phyloP scores from a whole-genome alignment of 2,888 invertebrate genomes.

The Pecten maximus region DNA sequence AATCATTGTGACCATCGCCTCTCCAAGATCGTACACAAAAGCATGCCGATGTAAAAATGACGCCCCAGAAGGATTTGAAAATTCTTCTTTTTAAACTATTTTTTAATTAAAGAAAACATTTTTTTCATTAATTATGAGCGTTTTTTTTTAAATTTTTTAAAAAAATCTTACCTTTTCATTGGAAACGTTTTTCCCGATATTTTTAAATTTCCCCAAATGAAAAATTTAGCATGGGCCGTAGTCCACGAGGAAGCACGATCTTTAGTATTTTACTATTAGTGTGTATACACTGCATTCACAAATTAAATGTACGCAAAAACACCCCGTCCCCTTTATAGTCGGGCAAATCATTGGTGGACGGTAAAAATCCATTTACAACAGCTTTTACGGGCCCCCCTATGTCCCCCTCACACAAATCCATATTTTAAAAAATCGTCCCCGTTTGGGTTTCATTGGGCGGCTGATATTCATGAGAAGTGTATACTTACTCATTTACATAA shows the following conservation, averaged over 20 bases:
- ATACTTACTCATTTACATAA: background rate
- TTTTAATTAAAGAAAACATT: too few species aligned
- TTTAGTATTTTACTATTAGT: background rate
- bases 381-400: background rate
- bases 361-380: conserved; percentile 5
- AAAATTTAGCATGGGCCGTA: background rate
- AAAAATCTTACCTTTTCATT: background rate
- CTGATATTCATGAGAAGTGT: background rate
- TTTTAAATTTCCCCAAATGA: background rate
- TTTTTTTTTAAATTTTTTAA: too few species aligned
- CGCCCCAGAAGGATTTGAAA: too few species aligned
- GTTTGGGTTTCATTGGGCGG: background rate
- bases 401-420: background rate
- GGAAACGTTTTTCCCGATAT: background rate
- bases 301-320: conserved; percentile 43
- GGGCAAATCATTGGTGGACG: background rate
- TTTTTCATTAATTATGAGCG: too few species aligned
- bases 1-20: too few species aligned
- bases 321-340: conserved; percentile 40
- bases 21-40: too few species aligned
- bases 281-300: conserved; percentile 17
- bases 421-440: background rate
- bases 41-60: too few species aligned
- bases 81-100: too few species aligned
- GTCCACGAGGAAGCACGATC: background rate